Evolutionary conservation across 2,113 vertebrate species (phyloP).

Genomic region (Ptychochromis oligacanthus): DNA sequence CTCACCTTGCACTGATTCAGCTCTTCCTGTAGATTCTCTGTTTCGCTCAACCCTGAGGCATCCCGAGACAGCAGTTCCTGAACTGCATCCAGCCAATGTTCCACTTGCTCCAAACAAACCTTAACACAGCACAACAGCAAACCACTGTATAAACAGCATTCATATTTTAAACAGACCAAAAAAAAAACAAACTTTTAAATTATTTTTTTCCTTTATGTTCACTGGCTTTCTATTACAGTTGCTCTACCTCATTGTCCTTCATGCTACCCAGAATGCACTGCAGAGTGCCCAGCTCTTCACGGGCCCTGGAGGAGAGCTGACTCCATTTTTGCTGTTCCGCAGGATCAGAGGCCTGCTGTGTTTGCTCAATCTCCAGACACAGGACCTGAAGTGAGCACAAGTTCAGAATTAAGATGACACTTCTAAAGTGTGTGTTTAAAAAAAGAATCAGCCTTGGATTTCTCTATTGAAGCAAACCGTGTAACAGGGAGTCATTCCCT

Average conservation of each 20-base stretch:
- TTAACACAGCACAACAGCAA: constrained; percentile 44
- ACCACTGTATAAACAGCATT: background rate
- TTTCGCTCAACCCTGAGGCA: constrained; percentile 73
- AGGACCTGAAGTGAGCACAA: constrained; percentile 72
- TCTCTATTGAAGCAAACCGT: background rate
- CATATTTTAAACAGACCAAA: background rate
- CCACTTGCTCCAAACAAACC: constrained; percentile 83
- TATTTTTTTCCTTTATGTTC: background rate
- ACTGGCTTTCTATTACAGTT: constrained; percentile 21
- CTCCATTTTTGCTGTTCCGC: constrained; percentile 87
- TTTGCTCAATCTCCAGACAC: constrained; percentile 84
- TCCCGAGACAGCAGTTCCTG: constrained; percentile 86
- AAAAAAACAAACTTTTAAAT: no score
- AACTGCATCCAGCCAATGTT: constrained; percentile 87
- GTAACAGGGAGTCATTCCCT: background rate
- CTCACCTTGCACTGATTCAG: constrained; percentile 89
- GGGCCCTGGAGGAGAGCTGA: constrained; percentile 80
- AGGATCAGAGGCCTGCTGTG: constrained; percentile 81
- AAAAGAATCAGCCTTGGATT: background rate
- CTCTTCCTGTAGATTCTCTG: constrained; percentile 83
- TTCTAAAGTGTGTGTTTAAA: background rate
- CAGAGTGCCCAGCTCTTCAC: constrained; percentile 84
- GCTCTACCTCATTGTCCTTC: constrained; percentile 86
- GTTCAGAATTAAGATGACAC: background rate
- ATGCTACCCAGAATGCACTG: constrained; percentile 88